phyloP scores from a whole-genome alignment of 2,888 invertebrate genomes.

The Polymixis flavicincta region DNA sequence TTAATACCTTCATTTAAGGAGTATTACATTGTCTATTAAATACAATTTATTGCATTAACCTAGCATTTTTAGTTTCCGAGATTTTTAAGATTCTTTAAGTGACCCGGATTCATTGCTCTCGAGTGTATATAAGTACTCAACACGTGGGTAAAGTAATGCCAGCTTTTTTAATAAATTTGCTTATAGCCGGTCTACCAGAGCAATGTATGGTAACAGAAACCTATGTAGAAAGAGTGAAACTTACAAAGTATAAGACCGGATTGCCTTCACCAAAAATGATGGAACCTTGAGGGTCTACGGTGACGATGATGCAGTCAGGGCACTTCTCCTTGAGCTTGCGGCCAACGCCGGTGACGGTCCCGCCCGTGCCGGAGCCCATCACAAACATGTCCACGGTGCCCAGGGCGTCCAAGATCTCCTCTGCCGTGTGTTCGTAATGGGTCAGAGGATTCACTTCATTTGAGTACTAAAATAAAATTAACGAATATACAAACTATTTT shows the following conservation, averaged over 20 bases:
- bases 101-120: no score
- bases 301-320: slow-evolving; percentile 94
- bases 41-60: no score
- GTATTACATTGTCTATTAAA: no score
- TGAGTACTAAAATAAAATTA: slow-evolving; percentile 90
- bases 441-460: slow-evolving; percentile 98
- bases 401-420: slow-evolving; percentile 94
- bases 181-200: background rate
- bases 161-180: background rate
- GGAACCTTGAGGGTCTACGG: slow-evolving; percentile 95
- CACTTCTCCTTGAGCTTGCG: slow-evolving; percentile 95
- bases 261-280: slow-evolving; percentile 92
- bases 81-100: no score
- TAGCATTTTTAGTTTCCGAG: no score
- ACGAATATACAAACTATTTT: background rate
- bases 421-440: slow-evolving; percentile 98
- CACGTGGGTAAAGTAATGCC: no score
- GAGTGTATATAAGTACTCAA: no score
- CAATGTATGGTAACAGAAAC: background rate
- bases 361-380: slow-evolving; percentile 97
- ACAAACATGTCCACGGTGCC: slow-evolving; percentile 96
- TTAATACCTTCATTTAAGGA: no score
- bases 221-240: slow-evolving; percentile 35
- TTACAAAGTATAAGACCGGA: slow-evolving; percentile 69
- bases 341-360: slow-evolving; percentile 97